Base-by-base conservation (phyloP, 2,888 invertebrate genomes). In the Rotaria sp. region DNA sequence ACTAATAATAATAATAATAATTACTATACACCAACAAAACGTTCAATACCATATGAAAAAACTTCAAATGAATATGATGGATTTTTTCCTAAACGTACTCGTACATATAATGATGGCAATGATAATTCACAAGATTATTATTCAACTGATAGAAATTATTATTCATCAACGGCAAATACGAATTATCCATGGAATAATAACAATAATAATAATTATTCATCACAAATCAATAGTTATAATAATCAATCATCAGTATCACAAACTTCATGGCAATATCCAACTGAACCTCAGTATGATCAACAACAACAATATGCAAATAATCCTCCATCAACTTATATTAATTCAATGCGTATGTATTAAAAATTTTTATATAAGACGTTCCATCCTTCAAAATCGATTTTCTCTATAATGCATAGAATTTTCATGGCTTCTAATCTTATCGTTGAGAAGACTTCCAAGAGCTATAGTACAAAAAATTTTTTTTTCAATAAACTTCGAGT, bases 71-170 rank as follows among this genome's bases (percentile, higher is more conserved):
- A 67, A 84, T 26, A 50, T 84, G 35, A 85, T 74, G 30, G 15
- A 41, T 26, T 41, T 74, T 75, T 75, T 86, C 45, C 84, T 84
- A 41, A 86, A 86, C 45, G 84, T 45, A 80, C 24, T 74, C 30
- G 75, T 21, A 21, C 21, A 30, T 18, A 67, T 67, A 67, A 35
- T 21, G 35, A 30, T 35, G 5, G 13, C 11, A 30, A 35, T 35
- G 13, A 35, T 21, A 21, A 21, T 35, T 21, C 67, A 7, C 35
- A 67, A 35, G 18, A 67, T 35, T 35, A 15, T 2, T 67, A 67
- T 67, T 21, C 57, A 13, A n/a, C 1, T n/a, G 15, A 59, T 2
- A 30, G 10, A 26, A n/a, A 35, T 8, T 35, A 21, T n/a, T 13
- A 59, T 59, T 15, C 57, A 15, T 4, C 52, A 52, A 2, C 52